A percentile compares a stretch with the other conserved stretches of the same genome.
Evolutionary conservation across 2,888 invertebrate genomes (phyloP).

Genomic region (Salticus scenicus): DNA sequence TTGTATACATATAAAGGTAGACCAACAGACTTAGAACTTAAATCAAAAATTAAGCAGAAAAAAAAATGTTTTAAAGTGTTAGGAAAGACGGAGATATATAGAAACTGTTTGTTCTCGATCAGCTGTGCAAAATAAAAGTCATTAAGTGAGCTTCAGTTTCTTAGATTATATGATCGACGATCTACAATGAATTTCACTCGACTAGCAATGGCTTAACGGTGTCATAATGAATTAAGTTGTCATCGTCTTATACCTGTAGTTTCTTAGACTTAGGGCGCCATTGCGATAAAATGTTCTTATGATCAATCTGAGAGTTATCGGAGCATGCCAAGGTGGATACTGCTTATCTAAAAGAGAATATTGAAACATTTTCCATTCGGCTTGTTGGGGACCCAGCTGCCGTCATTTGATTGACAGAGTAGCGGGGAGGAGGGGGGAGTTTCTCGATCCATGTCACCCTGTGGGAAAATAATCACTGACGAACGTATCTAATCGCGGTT

Average conservation of each 20-base stretch:
- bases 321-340: constrained; percentile 7
- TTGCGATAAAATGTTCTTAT: constrained; percentile 6
- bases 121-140: too few relatives aligned
- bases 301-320: constrained; percentile 11
- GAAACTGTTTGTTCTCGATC: too few relatives aligned
- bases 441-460: constrained; percentile 63
- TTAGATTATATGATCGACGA: too few relatives aligned
- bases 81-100: too few relatives aligned
- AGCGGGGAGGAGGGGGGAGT: constrained; percentile 33
- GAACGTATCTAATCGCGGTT: constrained; percentile 65
- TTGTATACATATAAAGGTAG: too few relatives aligned
- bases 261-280: not conserved
- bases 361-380: constrained; percentile 51
- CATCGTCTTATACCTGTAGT: not conserved
- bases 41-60: too few relatives aligned
- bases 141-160: too few relatives aligned
- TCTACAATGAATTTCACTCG: too few relatives aligned
- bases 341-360: constrained; percentile 15
- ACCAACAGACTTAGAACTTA: too few relatives aligned
- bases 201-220: not conserved
- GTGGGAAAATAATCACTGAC: constrained; percentile 61
- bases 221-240: constrained; percentile 10
- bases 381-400: constrained; percentile 40
- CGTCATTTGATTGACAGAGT: constrained; percentile 40
- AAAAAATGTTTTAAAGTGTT: too few relatives aligned